Conservation (phyloP, 2,888 invertebrate genomes). For the Schizotus pectinicornis region DNA sequence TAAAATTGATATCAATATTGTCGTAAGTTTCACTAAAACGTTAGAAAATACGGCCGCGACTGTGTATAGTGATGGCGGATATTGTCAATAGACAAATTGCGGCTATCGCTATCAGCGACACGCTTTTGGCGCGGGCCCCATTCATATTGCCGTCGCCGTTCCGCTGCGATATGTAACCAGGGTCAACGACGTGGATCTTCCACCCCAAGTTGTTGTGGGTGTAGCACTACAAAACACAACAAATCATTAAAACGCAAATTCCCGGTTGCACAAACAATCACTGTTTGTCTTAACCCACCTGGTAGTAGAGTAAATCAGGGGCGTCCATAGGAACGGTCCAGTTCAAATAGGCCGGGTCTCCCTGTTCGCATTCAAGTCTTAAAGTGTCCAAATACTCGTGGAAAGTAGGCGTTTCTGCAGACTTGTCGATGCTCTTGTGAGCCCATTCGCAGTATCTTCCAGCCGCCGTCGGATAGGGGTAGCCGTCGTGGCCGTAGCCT, state of each 20-base stretch:
- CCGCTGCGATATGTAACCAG: slow-evolving; percentile 61
- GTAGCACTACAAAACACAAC: slow-evolving; percentile 74
- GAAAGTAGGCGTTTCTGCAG: slow-evolving; percentile 75
- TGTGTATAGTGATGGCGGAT: slow-evolving; percentile 33
- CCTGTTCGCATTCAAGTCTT: slow-evolving; percentile 75
- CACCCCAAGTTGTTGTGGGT: slow-evolving; percentile 91
- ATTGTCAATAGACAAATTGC: slow-evolving; percentile 34
- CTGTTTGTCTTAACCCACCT: slow-evolving; percentile 68
- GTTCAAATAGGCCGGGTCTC: slow-evolving; percentile 76
- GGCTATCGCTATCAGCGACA: slow-evolving; percentile 31
- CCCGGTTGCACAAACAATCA: neutral
- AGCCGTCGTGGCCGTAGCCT: slow-evolving; percentile 75
- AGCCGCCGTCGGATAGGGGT: slow-evolving; percentile 80
- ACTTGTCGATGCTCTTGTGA: slow-evolving; percentile 78
- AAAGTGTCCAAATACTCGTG: slow-evolving; percentile 79
- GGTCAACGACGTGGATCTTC: slow-evolving; percentile 88
- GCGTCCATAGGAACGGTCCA: slow-evolving; percentile 89
- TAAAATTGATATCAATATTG: slow-evolving; percentile 28
- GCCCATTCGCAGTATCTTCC: slow-evolving; percentile 90
- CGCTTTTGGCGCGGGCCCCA: slow-evolving; percentile 30
- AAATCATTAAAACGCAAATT: slow-evolving; percentile 1
- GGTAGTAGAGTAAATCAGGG: slow-evolving; percentile 86
- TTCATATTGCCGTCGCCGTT: slow-evolving; percentile 44
- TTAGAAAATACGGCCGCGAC: slow-evolving; percentile 42
- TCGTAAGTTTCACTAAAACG: slow-evolving; percentile 32